phyloP scores from a whole-genome alignment of 2,113 vertebrate genomes.

The Clarias batrachus region DNA sequence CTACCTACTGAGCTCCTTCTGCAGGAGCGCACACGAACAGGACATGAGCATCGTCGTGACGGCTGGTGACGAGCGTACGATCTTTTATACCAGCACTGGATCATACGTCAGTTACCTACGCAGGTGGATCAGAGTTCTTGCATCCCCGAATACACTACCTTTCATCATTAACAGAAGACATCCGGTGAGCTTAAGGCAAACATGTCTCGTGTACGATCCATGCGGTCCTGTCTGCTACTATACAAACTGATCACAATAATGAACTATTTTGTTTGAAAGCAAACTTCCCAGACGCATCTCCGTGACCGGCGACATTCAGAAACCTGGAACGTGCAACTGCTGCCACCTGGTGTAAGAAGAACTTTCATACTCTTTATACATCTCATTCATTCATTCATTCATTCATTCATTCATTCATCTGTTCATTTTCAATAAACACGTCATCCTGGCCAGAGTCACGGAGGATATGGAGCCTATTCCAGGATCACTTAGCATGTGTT shows the following conservation, averaged over 20 bases:
- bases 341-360: slow-evolving; percentile 62
- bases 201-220: neutral
- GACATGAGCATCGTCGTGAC: slow-evolving; percentile 47
- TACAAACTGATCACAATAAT: neutral
- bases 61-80: slow-evolving; percentile 56
- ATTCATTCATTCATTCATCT: neutral
- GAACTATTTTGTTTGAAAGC: neutral
- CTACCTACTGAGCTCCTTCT: slow-evolving; percentile 43
- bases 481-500: neutral
- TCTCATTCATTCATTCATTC: slow-evolving; percentile 10
- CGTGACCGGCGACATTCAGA: slow-evolving; percentile 26
- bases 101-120: slow-evolving; percentile 70
- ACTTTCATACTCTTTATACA: neutral
- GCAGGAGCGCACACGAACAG: slow-evolving; percentile 37
- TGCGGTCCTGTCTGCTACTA: neutral
- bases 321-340: slow-evolving; percentile 46
- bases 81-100: slow-evolving; percentile 70
- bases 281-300: slow-evolving; percentile 39
- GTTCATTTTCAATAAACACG: neutral
- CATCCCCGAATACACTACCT: neutral
- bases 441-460: neutral
- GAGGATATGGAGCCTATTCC: neutral
- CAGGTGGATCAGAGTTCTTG: slow-evolving; percentile 51
- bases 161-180: neutral
- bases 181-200: neutral